phyloP scores from a whole-genome alignment of 2,888 invertebrate genomes.

The Pediacus dermestoides region DNA sequence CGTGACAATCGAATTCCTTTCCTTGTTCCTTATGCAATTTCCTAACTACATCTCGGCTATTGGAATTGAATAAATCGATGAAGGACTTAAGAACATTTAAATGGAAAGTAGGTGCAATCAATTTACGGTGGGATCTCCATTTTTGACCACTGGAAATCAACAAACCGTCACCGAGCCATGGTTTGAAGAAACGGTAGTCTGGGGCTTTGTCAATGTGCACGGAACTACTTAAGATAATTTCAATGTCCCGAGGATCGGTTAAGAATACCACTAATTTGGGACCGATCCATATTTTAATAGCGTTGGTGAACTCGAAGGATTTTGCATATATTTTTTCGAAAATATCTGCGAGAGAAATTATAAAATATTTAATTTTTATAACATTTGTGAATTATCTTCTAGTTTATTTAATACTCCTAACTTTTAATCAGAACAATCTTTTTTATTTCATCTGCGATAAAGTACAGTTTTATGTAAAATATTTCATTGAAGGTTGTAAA shows the following conservation, averaged over 20 bases:
- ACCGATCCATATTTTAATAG: constrained; percentile 72
- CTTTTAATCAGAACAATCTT: too few species aligned
- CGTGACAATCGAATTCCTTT: constrained; percentile 74
- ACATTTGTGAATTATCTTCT: too few species aligned
- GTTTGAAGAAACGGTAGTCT: constrained; percentile 77
- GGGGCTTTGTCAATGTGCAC: constrained; percentile 76
- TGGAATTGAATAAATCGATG: constrained; percentile 80
- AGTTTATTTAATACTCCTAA: too few species aligned
- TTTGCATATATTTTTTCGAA: constrained; percentile 60
- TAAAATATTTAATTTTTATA: too few species aligned
- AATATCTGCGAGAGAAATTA: constrained; percentile 65
- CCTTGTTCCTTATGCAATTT: constrained; percentile 68
- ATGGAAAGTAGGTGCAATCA: constrained; percentile 86
- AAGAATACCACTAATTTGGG: constrained; percentile 72
- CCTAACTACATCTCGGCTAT: constrained; percentile 70
- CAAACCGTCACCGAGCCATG: constrained; percentile 80
- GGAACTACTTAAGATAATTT: constrained; percentile 73
- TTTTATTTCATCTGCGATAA: too few species aligned
- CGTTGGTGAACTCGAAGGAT: constrained; percentile 56
- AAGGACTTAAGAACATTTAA: constrained; percentile 83
- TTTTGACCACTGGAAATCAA: constrained; percentile 80
- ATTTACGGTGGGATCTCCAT: constrained; percentile 81
- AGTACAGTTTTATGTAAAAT: too few species aligned
- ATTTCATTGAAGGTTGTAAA: too few species aligned
- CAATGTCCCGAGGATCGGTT: constrained; percentile 73